phyloP scores from a whole-genome alignment of 1,140 invertebrate genomes.

The Drosophila teissieri region DNA sequence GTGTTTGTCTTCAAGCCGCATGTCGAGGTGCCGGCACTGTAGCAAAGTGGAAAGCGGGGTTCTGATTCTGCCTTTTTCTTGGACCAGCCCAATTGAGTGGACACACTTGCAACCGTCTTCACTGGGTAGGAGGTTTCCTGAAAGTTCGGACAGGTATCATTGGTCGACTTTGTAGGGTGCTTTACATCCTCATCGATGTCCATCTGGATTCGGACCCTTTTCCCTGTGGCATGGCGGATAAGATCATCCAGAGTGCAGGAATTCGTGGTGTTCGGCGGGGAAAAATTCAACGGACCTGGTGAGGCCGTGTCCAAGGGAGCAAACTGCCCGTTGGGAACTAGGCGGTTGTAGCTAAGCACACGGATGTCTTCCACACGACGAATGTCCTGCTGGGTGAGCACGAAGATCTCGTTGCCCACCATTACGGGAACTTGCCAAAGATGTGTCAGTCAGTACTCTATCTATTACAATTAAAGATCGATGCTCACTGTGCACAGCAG shows the following conservation, averaged over 20 bases:
- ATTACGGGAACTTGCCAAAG: slow-evolving; percentile 47
- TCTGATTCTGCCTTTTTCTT: slow-evolving; percentile 2
- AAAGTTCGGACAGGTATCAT: neutral
- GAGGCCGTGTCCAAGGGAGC: neutral
- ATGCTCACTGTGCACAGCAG: slow-evolving; percentile 52
- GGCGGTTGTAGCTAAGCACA: slow-evolving; percentile 33
- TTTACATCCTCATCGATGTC: neutral
- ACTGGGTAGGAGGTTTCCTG: too few species aligned
- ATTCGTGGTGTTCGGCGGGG: neutral
- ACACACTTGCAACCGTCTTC: slow-evolving; percentile 19
- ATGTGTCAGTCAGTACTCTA: neutral
- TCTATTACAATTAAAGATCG: too few species aligned
- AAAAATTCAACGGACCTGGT: neutral
- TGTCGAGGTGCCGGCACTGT: slow-evolving; percentile 47
- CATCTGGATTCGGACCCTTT: neutral
- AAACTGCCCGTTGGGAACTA: slow-evolving; percentile 22
- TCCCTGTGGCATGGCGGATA: neutral
- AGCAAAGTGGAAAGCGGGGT: neutral
- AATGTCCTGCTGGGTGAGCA: slow-evolving; percentile 69
- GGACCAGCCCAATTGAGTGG: slow-evolving; percentile 43
- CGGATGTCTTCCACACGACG: slow-evolving; percentile 61
- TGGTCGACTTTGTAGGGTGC: neutral
- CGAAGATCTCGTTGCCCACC: slow-evolving; percentile 57
- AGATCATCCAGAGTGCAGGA: slow-evolving; percentile 7
- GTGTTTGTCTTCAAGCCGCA: neutral